Base-by-base conservation (phyloP, 2,113 vertebrate genomes). In the Poeciliopsis turrubarensis region DNA sequence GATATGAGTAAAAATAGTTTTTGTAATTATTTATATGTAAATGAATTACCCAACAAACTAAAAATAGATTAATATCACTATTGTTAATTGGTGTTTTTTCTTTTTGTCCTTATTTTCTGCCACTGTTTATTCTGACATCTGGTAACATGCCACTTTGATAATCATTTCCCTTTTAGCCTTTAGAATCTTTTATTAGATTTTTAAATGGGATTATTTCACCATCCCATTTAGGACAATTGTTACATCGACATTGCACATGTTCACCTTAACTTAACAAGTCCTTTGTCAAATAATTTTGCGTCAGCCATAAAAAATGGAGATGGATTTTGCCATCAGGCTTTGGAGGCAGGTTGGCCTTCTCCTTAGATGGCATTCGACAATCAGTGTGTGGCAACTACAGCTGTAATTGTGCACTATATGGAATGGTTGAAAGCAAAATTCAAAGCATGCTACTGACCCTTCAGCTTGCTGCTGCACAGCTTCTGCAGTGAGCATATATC, bases 371-470 rank as follows among this genome's bases (percentile, higher is more conserved):
- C 26, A 12, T 68, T 11, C 27, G 12, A 83, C 13, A 73, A 31
- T 63, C 10, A 64, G 34, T 14, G 22, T 26, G 75, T 29, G 17
- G 26, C 44, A 68, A 68, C 51, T 74, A 68, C 54, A 37, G 34
- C 75, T 74, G 74, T 62, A 31, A 22, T 12, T 19, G 25, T 19
- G 17, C 30, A 6, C 26, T 78, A 65, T 66, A 73, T 72, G 64
- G 1, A 77, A 68, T 84, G 63, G 87, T 81, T 79, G 39, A 86
- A 86, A 83, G 51, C 75, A 57, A 69, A 72, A 77, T 83, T 81
- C 87, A 78, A 86, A 81, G 77, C 70, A 79, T 78, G 19, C 54
- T 68, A 51, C 44, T 84, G 84, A 87, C 89, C 87, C 86, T 89
- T 89, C 78, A 72, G 72, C 82, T 81, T 69, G 47, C 39, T 78